A percentile compares a stretch with the other conserved stretches of the same genome.
Conservation (phyloP, 2,797 vertebrate genomes). For the Acanthurus leucopareius region DNA sequence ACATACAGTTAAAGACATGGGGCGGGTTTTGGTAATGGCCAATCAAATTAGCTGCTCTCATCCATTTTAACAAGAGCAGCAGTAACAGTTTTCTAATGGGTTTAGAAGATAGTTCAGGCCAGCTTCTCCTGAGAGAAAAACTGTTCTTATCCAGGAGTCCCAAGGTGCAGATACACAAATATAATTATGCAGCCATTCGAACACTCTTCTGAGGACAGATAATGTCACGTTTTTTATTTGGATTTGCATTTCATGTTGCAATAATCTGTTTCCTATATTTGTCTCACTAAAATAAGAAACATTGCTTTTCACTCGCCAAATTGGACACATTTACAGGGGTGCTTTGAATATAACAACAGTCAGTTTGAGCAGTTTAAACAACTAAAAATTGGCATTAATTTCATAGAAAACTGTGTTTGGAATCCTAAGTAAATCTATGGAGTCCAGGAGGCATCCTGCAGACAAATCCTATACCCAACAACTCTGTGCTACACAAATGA, state of each 20-base stretch:
- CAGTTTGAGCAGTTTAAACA: not conserved
- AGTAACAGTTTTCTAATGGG: conserved; percentile 18
- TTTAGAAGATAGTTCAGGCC: conserved; percentile 11
- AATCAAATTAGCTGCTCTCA: conserved; percentile 22
- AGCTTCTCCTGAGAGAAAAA: conserved; percentile 16
- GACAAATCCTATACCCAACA: not conserved
- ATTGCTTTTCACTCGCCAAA: not conserved
- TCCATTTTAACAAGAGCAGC: conserved; percentile 37
- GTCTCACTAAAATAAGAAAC: not conserved
- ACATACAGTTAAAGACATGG: conserved; percentile 12
- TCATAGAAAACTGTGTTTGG: too few species aligned
- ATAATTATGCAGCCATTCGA: conserved; percentile 11
- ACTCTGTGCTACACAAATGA: not conserved
- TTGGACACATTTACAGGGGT: not conserved
- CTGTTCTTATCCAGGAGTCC: conserved; percentile 16
- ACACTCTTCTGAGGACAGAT: conserved; percentile 21
- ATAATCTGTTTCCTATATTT: not conserved
- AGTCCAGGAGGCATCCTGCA: not conserved
- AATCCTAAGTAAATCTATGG: not conserved
- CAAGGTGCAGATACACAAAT: conserved; percentile 31
- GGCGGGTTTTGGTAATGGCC: conserved; percentile 29
- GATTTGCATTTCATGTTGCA: conserved; percentile 11
- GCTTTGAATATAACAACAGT: not conserved
- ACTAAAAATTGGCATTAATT: not conserved
- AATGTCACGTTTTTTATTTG: conserved; percentile 5